These are phyloP conservation scores for Oxycera nigricornis DNA, from an alignment of 2,888 invertebrate species.

Conservation along the genomic window DNA sequence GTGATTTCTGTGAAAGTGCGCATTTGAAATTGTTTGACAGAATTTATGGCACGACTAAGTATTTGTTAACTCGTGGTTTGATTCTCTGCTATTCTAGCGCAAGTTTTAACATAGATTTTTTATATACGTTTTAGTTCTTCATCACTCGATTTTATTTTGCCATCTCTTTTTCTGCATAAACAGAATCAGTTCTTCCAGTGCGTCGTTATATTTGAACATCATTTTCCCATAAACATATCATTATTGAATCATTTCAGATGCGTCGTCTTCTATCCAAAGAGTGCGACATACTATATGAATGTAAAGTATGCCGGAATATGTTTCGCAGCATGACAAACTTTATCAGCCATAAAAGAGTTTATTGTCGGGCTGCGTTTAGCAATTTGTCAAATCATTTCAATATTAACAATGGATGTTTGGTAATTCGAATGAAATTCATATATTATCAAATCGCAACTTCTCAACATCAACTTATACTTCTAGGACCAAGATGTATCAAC, in stretches of 20 bases:
- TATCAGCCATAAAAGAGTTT: slow-evolving; percentile 86
- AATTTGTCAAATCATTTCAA: slow-evolving; percentile 55
- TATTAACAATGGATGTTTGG: slow-evolving; percentile 61
- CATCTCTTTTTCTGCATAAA: neutral
- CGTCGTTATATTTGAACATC: too few species aligned
- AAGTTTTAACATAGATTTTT: too few species aligned
- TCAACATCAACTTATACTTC: neutral
- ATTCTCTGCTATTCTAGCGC: too few species aligned
- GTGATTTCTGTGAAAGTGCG: too few species aligned
- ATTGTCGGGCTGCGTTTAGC: slow-evolving; percentile 72
- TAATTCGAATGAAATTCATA: slow-evolving; percentile 53
- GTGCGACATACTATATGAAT: slow-evolving; percentile 89
- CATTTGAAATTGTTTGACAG: too few species aligned
- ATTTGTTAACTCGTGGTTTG: too few species aligned
- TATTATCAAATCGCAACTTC: neutral
- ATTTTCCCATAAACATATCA: too few species aligned
- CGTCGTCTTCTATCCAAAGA: slow-evolving; percentile 78
- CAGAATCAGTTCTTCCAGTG: too few species aligned
- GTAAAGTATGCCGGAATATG: slow-evolving; percentile 83
- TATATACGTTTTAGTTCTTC: too few species aligned
- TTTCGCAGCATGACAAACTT: slow-evolving; percentile 89
- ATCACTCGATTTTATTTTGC: neutral
- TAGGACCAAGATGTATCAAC: slow-evolving; percentile 60
- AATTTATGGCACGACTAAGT: too few species aligned
- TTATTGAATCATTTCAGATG: too few species aligned